phyloP scores from a whole-genome alignment of 2,888 invertebrate genomes.

The Drosophila merina region DNA sequence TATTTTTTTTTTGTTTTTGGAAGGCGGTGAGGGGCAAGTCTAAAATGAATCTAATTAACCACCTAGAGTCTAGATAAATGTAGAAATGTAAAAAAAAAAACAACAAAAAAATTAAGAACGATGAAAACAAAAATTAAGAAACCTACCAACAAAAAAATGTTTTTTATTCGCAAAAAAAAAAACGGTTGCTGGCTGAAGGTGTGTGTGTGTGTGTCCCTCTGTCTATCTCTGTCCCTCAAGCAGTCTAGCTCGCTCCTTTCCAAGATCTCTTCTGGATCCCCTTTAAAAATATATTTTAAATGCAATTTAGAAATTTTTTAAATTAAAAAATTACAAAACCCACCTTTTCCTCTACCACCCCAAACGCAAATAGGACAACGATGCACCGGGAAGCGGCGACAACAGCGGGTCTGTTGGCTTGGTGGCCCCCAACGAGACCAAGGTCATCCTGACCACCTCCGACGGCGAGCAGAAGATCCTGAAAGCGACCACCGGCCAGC shows the following conservation, averaged over 20 bases:
- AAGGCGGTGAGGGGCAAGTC: neutral
- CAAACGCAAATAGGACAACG: conserved; percentile 54
- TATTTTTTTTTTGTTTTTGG: neutral
- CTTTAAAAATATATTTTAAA: neutral
- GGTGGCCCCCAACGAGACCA: conserved; percentile 75
- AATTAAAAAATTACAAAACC: neutral
- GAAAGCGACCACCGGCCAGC: conserved; percentile 66
- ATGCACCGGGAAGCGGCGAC: conserved; percentile 49
- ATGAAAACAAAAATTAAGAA: conserved; percentile 19
- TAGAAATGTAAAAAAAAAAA: conserved; percentile 13
- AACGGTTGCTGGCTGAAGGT: conserved; percentile 15
- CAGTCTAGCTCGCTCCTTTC: conserved; percentile 6
- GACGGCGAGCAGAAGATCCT: conserved; percentile 66
- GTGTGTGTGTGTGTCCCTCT: conserved; percentile 7
- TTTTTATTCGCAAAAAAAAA: conserved; percentile 16
- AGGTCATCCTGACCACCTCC: conserved; percentile 74
- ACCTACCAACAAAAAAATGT: conserved; percentile 6
- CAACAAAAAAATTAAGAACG: neutral
- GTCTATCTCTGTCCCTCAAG: conserved; percentile 24
- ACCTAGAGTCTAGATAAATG: conserved; percentile 27
- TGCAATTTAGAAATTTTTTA: neutral
- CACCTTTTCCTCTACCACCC: conserved; percentile 1
- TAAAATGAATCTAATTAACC: conserved; percentile 8
- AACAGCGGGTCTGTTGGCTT: conserved; percentile 80
- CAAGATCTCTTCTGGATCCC: neutral